phyloP scores from a whole-genome alignment of 23 tunicate species.

The Phallusia fumigata region DNA sequence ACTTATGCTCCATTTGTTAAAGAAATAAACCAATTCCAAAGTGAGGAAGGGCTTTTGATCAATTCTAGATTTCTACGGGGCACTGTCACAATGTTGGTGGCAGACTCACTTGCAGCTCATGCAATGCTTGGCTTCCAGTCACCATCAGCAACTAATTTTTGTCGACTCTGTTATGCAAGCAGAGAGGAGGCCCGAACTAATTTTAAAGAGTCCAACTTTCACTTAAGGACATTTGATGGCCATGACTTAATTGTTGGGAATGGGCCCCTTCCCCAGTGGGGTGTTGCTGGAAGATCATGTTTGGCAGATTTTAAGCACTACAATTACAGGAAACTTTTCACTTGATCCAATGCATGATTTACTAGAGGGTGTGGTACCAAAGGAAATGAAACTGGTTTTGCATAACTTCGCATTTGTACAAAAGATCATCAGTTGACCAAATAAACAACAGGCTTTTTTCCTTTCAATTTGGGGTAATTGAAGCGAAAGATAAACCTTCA shows the following conservation, averaged over 20 bases:
- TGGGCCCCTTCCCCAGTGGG: conserved; percentile 12
- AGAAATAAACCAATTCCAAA: conserved; percentile 22
- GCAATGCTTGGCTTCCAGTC: conserved; percentile 18
- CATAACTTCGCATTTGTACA: conserved; percentile 21
- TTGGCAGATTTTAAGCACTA: conserved; percentile 20
- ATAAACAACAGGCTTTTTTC: conserved; percentile 17
- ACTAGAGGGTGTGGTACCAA: conserved; percentile 22
- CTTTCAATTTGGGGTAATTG: conserved; percentile 24
- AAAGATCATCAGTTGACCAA: conserved; percentile 4
- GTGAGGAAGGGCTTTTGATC: conserved; percentile 15
- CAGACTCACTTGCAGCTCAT: conserved; percentile 26
- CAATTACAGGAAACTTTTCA: conserved; percentile 20
- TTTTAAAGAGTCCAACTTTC: conserved; percentile 26
- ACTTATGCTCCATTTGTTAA: conserved; percentile 26
- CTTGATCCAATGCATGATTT: conserved; percentile 40
- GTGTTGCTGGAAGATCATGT: conserved; percentile 21
- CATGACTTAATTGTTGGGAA: conserved; percentile 8
- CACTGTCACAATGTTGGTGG: conserved; percentile 24
- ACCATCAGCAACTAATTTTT: conserved; percentile 20
- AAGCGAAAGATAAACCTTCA: conserved; percentile 26
- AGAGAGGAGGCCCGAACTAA: conserved; percentile 1
- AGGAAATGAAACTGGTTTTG: conserved; percentile 29
- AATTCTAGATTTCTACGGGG: conserved; percentile 14
- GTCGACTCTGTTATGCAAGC: conserved; percentile 21
- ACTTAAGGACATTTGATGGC: conserved; percentile 17